A percentile compares a stretch with the other conserved stretches of the same genome.
Conservation (phyloP, 2,888 invertebrate genomes). For the Dichetophora obliterata region DNA sequence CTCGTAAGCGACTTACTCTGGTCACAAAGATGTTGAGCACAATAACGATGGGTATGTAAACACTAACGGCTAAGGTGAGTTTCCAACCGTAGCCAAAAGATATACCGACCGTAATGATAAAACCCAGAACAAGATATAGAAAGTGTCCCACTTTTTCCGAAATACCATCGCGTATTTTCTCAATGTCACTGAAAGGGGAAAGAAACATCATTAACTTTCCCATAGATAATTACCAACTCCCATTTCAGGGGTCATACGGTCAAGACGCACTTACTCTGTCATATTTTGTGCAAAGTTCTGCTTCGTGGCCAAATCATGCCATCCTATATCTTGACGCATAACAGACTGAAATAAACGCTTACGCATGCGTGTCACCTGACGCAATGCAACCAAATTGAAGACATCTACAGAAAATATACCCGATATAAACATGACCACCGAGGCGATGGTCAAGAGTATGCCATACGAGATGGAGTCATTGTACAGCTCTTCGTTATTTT, state of each 20-base stretch:
- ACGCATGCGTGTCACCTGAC: conserved; percentile 76
- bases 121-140: conserved; percentile 72
- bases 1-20: conserved; percentile 72
- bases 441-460: conserved; percentile 74
- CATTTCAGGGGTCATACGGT: neutral
- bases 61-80: conserved; percentile 83
- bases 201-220: neutral
- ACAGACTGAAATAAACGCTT: conserved; percentile 75
- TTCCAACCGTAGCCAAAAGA: conserved; percentile 89
- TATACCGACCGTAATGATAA: conserved; percentile 75
- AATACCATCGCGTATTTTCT: conserved; percentile 86
- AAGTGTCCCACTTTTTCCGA: conserved; percentile 87
- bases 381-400: conserved; percentile 77
- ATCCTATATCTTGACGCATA: conserved; percentile 79
- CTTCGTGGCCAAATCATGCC: conserved; percentile 80
- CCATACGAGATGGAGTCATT: conserved; percentile 78
- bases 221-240: neutral
- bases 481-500: conserved; percentile 75
- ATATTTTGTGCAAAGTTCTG: conserved; percentile 82
- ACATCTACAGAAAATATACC: conserved; percentile 77
- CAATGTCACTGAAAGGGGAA: conserved; percentile 75
- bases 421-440: conserved; percentile 75
- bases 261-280: conserved; percentile 75
- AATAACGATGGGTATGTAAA: conserved; percentile 83
- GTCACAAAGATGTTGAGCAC: conserved; percentile 81